Conservation (phyloP, 2,888 invertebrate genomes). For the Dascillus cervinus region DNA sequence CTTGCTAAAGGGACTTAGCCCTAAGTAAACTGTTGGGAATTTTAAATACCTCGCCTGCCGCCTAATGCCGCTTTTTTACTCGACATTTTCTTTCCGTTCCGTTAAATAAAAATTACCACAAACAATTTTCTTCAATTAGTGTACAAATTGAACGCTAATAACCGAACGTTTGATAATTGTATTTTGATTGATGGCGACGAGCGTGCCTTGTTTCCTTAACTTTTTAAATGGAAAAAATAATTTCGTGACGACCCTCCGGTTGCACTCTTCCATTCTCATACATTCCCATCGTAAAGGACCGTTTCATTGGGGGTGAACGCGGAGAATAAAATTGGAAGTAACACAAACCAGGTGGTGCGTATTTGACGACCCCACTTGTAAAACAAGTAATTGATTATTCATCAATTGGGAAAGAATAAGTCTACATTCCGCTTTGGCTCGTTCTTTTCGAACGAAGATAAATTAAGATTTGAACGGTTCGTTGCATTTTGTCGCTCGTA, state of each 20-base stretch:
- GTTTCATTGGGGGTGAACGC: conserved; percentile 35
- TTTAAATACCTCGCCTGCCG: conserved; percentile 13
- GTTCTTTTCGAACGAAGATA: conserved; percentile 30
- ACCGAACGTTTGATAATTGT: too few species aligned
- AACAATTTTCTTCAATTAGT: not conserved
- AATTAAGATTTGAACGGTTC: conserved; percentile 42
- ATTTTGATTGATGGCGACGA: too few species aligned
- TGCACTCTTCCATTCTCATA: too few species aligned
- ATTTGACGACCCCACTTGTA: conserved; percentile 39
- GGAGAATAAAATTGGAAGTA: conserved; percentile 35
- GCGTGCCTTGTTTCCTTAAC: too few species aligned
- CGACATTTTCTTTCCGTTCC: conserved; percentile 6
- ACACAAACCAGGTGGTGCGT: conserved; percentile 41
- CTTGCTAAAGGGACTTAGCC: conserved; percentile 19
- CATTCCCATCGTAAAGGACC: conserved; percentile 28
- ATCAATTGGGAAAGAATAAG: conserved; percentile 41
- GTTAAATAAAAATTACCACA: not conserved
- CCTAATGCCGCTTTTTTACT: conserved; percentile 8
- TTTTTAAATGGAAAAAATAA: too few species aligned
- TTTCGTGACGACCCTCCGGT: too few species aligned
- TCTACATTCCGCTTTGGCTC: conserved; percentile 27
- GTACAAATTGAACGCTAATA: too few species aligned
- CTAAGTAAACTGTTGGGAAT: conserved; percentile 19
- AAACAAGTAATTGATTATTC: conserved; percentile 45
- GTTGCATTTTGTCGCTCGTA: conserved; percentile 32